phyloP scores from a whole-genome alignment of 2,797 vertebrate genomes.

The Poeciliopsis paucimaculata region DNA sequence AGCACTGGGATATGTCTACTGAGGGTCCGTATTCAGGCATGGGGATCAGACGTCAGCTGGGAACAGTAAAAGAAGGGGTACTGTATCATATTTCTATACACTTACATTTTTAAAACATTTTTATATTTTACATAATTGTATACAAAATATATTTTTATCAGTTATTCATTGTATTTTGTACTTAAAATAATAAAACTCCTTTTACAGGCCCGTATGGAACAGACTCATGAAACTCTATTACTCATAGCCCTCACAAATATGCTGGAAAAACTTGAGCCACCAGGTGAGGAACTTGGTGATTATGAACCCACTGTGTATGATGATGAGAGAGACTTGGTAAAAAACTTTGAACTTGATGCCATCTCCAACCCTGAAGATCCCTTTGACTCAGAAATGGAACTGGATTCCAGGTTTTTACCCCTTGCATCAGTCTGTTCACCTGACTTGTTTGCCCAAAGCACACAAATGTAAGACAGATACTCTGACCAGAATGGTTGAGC shows the following conservation, averaged over 20 bases:
- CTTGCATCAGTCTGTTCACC: slow-evolving; percentile 63
- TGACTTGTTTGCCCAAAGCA: neutral
- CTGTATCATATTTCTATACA: neutral
- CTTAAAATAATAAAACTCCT: neutral
- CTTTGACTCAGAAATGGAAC: slow-evolving; percentile 49
- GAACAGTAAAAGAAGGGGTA: neutral
- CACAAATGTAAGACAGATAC: neutral
- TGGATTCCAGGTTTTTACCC: slow-evolving; percentile 53
- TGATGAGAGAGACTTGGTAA: slow-evolving; percentile 53
- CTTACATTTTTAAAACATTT: neutral
- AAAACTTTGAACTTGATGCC: slow-evolving; percentile 47
- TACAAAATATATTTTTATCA: neutral
- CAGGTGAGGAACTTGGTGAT: slow-evolving; percentile 44
- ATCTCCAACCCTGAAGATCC: slow-evolving; percentile 61
- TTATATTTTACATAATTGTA: neutral
- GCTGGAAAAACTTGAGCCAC: slow-evolving; percentile 19
- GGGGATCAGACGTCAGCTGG: neutral
- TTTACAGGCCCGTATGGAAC: neutral
- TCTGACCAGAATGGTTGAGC: neutral
- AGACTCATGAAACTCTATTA: neutral
- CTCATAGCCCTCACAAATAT: neutral
- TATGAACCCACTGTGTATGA: slow-evolving; percentile 61
- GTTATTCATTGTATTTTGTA: neutral
- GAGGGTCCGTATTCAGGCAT: neutral
- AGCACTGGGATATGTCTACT: neutral